Percentiles rank a stretch among this genome's conserved stretches.
These are phyloP conservation scores for Momotus momota DNA, from an alignment of 2,797 vertebrate genomes.

Conservation along the genomic window DNA sequence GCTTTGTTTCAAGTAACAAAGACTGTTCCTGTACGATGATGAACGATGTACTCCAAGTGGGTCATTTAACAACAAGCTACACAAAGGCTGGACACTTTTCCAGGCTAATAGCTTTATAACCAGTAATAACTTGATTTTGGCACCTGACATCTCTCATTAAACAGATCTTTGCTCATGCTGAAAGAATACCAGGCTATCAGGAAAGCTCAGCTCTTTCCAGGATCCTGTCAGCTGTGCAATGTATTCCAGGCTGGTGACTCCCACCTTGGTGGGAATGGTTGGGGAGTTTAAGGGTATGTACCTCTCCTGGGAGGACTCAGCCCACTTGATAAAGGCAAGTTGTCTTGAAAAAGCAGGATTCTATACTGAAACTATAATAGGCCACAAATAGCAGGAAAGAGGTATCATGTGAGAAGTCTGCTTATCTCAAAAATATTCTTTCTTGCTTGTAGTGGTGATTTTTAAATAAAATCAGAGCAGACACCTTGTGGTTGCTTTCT, in stretches of 20 bases:
- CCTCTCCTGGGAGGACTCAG: not conserved
- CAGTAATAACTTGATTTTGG: slow-evolving; percentile 16
- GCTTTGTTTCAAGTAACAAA: slow-evolving; percentile 41
- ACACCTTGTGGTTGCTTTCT: not conserved
- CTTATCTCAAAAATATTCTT: not conserved
- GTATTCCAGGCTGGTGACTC: not conserved
- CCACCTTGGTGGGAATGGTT: not conserved
- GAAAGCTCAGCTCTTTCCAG: not conserved
- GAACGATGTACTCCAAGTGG: not conserved
- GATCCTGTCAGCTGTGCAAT: not conserved
- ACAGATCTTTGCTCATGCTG: not conserved
- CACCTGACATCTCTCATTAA: slow-evolving; percentile 15
- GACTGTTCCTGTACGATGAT: not conserved
- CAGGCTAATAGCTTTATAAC: slow-evolving; percentile 15
- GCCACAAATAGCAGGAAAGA: not conserved
- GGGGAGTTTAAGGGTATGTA: not conserved
- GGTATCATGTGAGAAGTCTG: not conserved
- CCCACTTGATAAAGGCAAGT: not conserved
- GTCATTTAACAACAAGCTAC: slow-evolving; percentile 10
- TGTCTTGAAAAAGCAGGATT: not conserved
- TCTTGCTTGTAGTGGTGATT: not conserved
- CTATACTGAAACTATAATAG: not conserved
- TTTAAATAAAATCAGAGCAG: not conserved
- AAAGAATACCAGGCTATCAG: not conserved
- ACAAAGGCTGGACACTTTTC: slow-evolving; percentile 28